Base-by-base conservation (phyloP, 1,140 invertebrate species). In the Heliconius hermathena region DNA sequence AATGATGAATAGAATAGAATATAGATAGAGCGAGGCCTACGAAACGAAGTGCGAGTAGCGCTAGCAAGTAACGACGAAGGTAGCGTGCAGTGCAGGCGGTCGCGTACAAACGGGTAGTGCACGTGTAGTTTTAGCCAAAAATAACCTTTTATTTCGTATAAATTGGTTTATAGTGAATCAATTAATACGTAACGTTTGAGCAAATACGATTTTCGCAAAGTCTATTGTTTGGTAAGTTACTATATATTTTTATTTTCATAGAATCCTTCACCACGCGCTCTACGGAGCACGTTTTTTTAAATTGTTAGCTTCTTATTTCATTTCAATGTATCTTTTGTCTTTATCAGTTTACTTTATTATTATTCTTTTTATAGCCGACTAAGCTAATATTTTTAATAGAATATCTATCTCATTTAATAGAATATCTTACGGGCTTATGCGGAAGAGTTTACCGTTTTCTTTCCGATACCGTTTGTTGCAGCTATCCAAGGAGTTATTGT, bases 111-210 rank as follows among this genome's bases (percentile, higher is more conserved):
- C 57, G 38, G 54, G 18, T 6, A 38, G 76, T 82, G 84, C 83
- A 87, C 84, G 86, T 89, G 88, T 85, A 84, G 84, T 83, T 84
- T 76, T 80, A 77, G 82, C 81, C 57, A 87, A 83, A 36, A 85
- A 84, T 82, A 84, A 85, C 85, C 74, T 84, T 86, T 84, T 83
- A 52, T 78, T 81, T 75, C 13, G 22, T 76, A 73, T 66, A 80
- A 46, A 79, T 57, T 81, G 76, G 60, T 71, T 77, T 77, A 74
- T 71, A 54, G 60, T 77, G 33, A 81, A 77, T 49, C 49, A 77
- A 71, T n/a, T 73, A 29, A 76, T 70, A 54, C 54, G 66, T 76
- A 29, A 76, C 36, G 5, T 26, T 36, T 76, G 66, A 76, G 33
- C n/a, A 5, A 66, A 41, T 6, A 76, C 36, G 6, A 52, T 66